phyloP scores from a whole-genome alignment of 2,888 invertebrate genomes.

The Latheticus oryzae region DNA sequence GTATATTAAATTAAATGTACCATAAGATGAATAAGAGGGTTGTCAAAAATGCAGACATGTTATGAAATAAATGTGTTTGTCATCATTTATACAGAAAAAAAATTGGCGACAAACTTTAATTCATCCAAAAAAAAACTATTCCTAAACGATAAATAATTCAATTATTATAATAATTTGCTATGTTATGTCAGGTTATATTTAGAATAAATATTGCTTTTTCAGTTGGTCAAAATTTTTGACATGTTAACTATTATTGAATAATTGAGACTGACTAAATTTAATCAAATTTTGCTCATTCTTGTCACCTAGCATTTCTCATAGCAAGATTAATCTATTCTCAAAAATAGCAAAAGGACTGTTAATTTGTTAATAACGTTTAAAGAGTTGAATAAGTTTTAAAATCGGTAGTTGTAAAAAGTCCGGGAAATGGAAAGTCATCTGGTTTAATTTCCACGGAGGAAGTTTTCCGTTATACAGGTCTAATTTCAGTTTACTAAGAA shows the following conservation, averaged over 20 bases:
- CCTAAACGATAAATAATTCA: no score
- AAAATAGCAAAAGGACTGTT: slow-evolving; percentile 4
- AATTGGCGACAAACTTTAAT: no score
- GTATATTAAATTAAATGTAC: slow-evolving; percentile 34
- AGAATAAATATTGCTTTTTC: slow-evolving; percentile 7
- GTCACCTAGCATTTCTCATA: slow-evolving; percentile 1
- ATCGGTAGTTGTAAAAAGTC: slow-evolving; percentile 37
- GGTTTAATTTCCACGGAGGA: slow-evolving; percentile 47
- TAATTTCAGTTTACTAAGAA: slow-evolving; percentile 47
- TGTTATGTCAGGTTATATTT: no score
- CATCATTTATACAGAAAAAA: no score
- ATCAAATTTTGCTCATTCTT: no score
- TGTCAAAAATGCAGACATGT: slow-evolving; percentile 2
- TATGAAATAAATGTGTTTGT: slow-evolving; percentile 3
- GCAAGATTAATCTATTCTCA: slow-evolving; percentile 8
- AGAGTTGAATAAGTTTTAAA: slow-evolving; percentile 27
- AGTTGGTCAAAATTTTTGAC: no score
- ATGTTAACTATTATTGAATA: no score
- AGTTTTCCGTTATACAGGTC: slow-evolving; percentile 44
- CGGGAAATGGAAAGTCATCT: slow-evolving; percentile 49
- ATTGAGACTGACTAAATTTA: no score
- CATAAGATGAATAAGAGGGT: slow-evolving; percentile 31
- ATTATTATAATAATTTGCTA: no score
- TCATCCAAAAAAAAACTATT: no score
- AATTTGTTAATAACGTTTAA: slow-evolving; percentile 21